phyloP scores from a whole-genome alignment of 2,797 vertebrate genomes.

The Poeciliopsis presidionis region DNA sequence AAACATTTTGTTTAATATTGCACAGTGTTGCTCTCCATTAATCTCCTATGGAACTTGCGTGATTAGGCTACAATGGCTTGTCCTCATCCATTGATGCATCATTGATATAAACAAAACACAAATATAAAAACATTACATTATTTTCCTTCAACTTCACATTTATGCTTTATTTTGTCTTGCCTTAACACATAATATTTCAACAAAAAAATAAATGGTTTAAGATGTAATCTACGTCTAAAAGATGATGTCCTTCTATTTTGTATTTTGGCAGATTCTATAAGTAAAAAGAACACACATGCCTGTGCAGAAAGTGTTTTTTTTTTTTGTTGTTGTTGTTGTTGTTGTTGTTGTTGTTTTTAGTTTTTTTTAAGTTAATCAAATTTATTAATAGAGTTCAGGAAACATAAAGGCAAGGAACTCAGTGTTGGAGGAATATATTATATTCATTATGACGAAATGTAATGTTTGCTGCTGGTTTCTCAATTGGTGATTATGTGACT shows the following conservation, averaged over 20 bases:
- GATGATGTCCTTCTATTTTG: not conserved
- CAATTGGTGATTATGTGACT: no score
- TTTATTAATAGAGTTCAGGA: conserved; percentile 7
- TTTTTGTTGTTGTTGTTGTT: no score
- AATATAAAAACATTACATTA: not conserved
- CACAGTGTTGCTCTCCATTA: no score
- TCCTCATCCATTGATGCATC: no score
- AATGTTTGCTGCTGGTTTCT: no score
- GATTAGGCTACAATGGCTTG: no score
- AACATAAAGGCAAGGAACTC: not conserved
- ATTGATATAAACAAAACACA: not conserved
- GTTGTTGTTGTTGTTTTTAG: no score
- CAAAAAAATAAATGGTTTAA: not conserved
- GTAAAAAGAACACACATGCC: not conserved
- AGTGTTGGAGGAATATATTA: not conserved
- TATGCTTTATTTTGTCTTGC: not conserved
- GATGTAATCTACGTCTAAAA: not conserved
- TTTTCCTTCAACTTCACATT: not conserved
- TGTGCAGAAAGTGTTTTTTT: not conserved
- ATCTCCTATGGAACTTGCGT: no score
- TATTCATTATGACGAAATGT: not conserved
- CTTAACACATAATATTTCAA: not conserved
- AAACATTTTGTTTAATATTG: no score
- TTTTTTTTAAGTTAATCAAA: not conserved
- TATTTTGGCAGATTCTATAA: not conserved